Evolutionary conservation across 2,113 vertebrate genomes (phyloP), one percentile per base, ranked within the genome.

Genomic region (Isichthys henryi): DNA sequence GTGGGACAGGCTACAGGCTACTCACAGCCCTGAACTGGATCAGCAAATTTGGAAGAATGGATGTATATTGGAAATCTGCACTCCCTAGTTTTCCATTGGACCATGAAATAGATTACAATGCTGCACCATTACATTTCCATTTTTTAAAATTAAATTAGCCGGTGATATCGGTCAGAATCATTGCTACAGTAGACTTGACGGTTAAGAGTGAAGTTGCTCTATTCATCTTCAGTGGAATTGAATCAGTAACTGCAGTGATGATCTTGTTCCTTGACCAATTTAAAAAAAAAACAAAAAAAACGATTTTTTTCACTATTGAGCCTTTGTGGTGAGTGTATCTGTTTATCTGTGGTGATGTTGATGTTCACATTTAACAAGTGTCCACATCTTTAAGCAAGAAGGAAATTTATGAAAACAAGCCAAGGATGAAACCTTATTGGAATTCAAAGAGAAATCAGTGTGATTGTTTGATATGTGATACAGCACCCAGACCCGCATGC

Each of bases 111-210:
- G 83, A 50, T 86, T 43, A 45, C 46, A 50, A 13, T 49, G n/a
- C 46, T 13, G 21, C 83, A 46, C 48, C 45, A 49, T 50, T 86
- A 50, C 45, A 49, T 86, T 11, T 48, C 43, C 13, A 10, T 50
- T 86, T 86, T 86, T 50, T 50, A 86, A 86, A 86, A 86, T 86
- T 50, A n/a, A 86, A 86, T 48, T 50, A 31, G n/a, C 10, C 48
- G 0, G 21, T 70, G 46, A 11, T 86, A 48, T 86, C 46, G 23
- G 83, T 48, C 83, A n/a, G 83, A 27, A 21, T 46, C 45, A 46
- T 50, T 86, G 83, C 19, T 50, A 23, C 7, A 11, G 23, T 86
- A 31, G 48, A 49, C 83, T 48, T 50, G 45, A 86, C 27, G 21
- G n/a, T 86, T 15, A 50, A 31, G 4, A 49, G 11, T n/a, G 21